Evolutionary conservation across 2,113 vertebrate genomes (phyloP).

Genomic region (Loxodonta africana): DNA sequence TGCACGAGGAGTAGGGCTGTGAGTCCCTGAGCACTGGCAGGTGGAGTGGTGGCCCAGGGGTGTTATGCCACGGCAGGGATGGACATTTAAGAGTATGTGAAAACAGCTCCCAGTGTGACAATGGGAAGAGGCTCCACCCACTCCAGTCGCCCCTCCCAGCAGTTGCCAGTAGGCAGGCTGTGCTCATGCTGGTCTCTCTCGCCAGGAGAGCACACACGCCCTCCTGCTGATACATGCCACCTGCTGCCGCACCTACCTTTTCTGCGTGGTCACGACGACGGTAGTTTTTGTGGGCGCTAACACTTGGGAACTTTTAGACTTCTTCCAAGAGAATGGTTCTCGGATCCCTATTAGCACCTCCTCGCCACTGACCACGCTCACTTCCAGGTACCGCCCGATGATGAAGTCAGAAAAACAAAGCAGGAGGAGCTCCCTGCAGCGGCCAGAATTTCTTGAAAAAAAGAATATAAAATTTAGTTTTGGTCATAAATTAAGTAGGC

Average conservation of each 20-base stretch:
- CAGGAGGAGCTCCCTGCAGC: conserved; percentile 93
- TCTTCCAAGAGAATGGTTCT: conserved; percentile 83
- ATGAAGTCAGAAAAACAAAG: conserved; percentile 94
- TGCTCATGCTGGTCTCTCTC: too few relatives aligned
- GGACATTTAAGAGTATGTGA: background rate
- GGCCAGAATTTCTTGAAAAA: conserved; percentile 91
- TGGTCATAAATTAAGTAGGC: background rate
- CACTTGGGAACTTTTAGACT: conserved; percentile 43
- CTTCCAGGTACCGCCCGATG: conserved; percentile 92
- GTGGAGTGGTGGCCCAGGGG: background rate
- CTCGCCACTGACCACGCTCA: conserved; percentile 88
- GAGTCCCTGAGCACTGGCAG: background rate
- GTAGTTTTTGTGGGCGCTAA: conserved; percentile 71
- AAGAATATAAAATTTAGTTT: background rate
- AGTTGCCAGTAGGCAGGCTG: too few relatives aligned
- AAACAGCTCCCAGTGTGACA: rapidly evolving
- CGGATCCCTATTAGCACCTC: conserved; percentile 89
- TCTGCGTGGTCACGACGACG: conserved; percentile 80
- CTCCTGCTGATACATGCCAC: too few relatives aligned
- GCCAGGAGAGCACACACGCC: too few relatives aligned
- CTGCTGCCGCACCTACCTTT: conserved; percentile 82
- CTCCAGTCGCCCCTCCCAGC: too few relatives aligned
- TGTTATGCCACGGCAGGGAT: rapidly evolving
- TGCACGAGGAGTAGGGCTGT: too few relatives aligned
- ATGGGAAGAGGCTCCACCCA: rapidly evolving